Conservation (phyloP, 2,888 invertebrate species). For the Pyrrhosoma nymphula region DNA sequence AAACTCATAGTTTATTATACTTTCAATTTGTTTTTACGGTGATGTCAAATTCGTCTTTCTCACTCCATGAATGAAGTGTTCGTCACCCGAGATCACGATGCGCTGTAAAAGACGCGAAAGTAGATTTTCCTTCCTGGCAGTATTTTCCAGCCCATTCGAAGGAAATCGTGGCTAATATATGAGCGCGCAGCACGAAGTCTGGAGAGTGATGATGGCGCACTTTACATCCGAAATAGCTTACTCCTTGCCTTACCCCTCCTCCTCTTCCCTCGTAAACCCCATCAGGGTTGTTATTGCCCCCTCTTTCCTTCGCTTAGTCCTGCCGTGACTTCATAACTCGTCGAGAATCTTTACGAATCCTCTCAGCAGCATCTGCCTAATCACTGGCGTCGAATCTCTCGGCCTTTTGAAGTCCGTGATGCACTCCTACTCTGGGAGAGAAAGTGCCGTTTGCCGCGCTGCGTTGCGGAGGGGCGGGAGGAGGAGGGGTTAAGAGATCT, state of each 20-base stretch:
- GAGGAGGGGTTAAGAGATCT: background rate
- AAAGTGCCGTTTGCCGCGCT: constrained; percentile 11
- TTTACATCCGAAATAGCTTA: background rate
- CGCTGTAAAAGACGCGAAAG: too few species aligned
- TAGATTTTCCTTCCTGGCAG: too few species aligned
- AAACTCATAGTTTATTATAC: too few species aligned
- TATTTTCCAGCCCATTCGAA: too few species aligned
- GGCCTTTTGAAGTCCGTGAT: background rate
- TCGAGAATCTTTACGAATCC: background rate
- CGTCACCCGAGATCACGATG: too few species aligned
- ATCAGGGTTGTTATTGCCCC: background rate
- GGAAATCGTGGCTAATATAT: too few species aligned
- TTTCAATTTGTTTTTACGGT: too few species aligned
- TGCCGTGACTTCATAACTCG: background rate
- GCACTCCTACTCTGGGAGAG: background rate
- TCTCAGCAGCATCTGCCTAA: background rate
- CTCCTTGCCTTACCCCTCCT: background rate
- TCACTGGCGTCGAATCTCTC: background rate
- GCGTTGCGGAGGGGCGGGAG: background rate
- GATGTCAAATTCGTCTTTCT: too few species aligned
- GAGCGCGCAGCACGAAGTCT: background rate
- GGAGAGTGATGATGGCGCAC: background rate
- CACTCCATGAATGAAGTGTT: too few species aligned
- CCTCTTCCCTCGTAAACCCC: background rate
- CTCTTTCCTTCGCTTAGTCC: background rate